Conservation (phyloP, 92 coral and sea anemone species). For the Meandrina meandrites region DNA sequence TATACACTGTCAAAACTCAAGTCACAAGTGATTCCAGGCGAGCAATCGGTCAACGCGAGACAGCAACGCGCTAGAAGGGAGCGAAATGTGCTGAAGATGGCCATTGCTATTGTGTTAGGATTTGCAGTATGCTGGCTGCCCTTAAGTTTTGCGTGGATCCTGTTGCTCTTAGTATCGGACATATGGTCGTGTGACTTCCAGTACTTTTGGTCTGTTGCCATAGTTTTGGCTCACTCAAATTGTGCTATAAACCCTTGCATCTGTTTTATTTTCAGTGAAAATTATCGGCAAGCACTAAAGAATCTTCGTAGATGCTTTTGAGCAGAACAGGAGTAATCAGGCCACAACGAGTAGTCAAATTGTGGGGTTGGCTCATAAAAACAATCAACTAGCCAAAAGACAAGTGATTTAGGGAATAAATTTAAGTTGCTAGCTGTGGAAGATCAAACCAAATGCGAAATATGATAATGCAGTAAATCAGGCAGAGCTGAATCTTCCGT, state of each 20-base stretch:
- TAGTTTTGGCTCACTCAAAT: neutral
- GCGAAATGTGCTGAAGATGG: neutral
- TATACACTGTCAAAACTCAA: neutral
- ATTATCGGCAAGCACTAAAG: neutral
- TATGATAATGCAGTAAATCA: too few relatives aligned
- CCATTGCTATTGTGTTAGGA: neutral
- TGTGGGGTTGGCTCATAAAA: too few relatives aligned
- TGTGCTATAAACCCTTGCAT: neutral
- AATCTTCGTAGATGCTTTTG: neutral
- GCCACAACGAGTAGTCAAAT: too few relatives aligned
- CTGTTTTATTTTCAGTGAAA: too few relatives aligned
- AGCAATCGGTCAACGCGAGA: neutral
- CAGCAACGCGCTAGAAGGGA: too few relatives aligned
- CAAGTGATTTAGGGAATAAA: too few relatives aligned
- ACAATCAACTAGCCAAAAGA: too few relatives aligned
- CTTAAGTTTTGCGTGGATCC: neutral
- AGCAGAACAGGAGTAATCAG: too few relatives aligned
- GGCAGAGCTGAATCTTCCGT: too few relatives aligned
- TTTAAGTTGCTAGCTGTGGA: too few relatives aligned
- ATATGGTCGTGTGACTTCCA: neutral
- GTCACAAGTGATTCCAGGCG: neutral
- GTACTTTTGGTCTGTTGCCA: neutral
- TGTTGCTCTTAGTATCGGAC: neutral
- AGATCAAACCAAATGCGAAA: too few relatives aligned
- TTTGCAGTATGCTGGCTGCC: neutral